Conservation (phyloP, 2,888 invertebrate genomes). For the Drosophila demipolita region DNA sequence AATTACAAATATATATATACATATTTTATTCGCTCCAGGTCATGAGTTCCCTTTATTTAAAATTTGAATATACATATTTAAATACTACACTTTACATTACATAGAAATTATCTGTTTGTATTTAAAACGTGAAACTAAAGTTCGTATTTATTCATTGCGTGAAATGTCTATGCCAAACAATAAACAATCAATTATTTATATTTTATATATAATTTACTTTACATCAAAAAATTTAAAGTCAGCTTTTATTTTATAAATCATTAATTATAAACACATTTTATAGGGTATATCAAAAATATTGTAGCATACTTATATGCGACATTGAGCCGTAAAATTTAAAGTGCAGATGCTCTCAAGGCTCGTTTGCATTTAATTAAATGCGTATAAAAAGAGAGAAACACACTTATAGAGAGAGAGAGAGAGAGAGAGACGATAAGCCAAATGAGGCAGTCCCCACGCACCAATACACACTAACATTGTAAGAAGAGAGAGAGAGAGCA, state of each 20-base stretch:
- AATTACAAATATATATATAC: neutral
- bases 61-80: no score
- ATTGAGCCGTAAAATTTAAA: constrained; percentile 62
- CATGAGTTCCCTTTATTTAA: no score
- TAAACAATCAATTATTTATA: neutral
- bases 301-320: constrained; percentile 48
- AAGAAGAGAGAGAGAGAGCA: constrained; percentile 1
- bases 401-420: constrained; percentile 9
- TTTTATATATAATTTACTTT: neutral
- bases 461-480: constrained; percentile 1
- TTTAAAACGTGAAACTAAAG: no score
- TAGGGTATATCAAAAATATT: constrained; percentile 35
- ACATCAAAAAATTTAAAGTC: neutral
- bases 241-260: neutral
- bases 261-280: neutral
- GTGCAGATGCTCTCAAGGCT: constrained; percentile 61
- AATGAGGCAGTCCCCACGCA: constrained; percentile 38
- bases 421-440: constrained; percentile 46
- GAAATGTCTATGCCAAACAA: no score
- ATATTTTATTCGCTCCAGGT: neutral
- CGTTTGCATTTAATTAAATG: constrained; percentile 79
- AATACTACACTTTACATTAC: no score
- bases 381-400: constrained; percentile 51
- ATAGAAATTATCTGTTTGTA: no score
- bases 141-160: no score